A percentile compares a stretch with the other conserved stretches of the same genome.
Evolutionary conservation across 2,888 invertebrate genomes (phyloP).

Genomic region (Julus scanicus): DNA sequence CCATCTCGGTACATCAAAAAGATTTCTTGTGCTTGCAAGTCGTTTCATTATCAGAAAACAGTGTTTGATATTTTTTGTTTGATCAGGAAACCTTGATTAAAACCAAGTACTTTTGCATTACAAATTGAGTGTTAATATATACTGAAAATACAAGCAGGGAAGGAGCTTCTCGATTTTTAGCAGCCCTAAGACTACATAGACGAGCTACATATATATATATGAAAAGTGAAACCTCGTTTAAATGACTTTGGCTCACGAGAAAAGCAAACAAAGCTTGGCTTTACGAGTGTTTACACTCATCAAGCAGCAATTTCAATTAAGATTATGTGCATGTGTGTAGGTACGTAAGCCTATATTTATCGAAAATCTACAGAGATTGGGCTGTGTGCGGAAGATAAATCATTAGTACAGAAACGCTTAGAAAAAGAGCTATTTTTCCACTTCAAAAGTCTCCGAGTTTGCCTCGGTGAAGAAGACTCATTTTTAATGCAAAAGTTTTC

Average conservation of each 20-base stretch:
- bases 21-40: background rate
- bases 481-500: background rate
- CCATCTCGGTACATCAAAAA: background rate
- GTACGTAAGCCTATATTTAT: background rate
- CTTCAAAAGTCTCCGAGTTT: background rate
- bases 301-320: constrained; percentile 40
- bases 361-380: background rate
- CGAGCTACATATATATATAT: background rate
- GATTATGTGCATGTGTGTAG: constrained; percentile 2
- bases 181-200: background rate
- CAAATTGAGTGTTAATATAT: constrained; percentile 31
- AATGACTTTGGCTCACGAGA: background rate
- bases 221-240: background rate
- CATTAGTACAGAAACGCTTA: background rate
- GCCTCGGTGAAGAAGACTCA: background rate
- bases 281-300: constrained; percentile 40
- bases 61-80: constrained; percentile 34
- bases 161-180: background rate
- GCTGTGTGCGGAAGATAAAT: background rate
- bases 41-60: constrained; percentile 6
- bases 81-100: constrained; percentile 36
- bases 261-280: background rate
- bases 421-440: background rate
- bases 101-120: background rate
- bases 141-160: background rate